These are phyloP conservation scores for Elachura formosa DNA, from an alignment of 2,113 vertebrate species.

Conservation along the genomic window DNA sequence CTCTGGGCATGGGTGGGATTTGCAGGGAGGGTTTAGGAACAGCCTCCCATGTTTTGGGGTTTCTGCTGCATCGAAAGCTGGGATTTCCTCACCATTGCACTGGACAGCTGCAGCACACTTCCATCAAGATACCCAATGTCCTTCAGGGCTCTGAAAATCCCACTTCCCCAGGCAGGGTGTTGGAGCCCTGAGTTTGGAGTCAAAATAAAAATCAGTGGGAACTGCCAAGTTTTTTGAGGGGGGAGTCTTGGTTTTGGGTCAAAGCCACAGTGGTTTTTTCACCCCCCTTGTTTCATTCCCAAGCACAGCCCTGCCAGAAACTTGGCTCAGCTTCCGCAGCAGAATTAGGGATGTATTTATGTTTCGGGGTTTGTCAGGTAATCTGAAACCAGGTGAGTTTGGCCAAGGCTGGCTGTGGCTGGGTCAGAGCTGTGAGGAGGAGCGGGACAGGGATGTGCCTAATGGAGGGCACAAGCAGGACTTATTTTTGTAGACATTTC, in stretches of 20 bases:
- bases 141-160: neutral
- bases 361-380: neutral
- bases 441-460: neutral
- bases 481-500: neutral
- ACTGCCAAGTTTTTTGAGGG: neutral
- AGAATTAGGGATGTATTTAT: neutral
- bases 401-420: neutral
- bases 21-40: neutral
- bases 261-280: neutral
- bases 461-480: neutral
- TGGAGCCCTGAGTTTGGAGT: neutral
- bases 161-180: neutral
- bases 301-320: neutral
- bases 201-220: neutral
- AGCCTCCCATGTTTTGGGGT: rapidly evolving
- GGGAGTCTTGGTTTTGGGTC: neutral
- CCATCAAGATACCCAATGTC: neutral
- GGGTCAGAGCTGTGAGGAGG: neutral
- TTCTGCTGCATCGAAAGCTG: neutral
- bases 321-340: neutral
- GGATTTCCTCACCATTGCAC: rapidly evolving
- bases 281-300: neutral
- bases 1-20: neutral
- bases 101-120: neutral
- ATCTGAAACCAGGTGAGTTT: slow-evolving; percentile 9